Conservation (phyloP, 2,113 vertebrate species). For the Nycticorax nycticorax region DNA sequence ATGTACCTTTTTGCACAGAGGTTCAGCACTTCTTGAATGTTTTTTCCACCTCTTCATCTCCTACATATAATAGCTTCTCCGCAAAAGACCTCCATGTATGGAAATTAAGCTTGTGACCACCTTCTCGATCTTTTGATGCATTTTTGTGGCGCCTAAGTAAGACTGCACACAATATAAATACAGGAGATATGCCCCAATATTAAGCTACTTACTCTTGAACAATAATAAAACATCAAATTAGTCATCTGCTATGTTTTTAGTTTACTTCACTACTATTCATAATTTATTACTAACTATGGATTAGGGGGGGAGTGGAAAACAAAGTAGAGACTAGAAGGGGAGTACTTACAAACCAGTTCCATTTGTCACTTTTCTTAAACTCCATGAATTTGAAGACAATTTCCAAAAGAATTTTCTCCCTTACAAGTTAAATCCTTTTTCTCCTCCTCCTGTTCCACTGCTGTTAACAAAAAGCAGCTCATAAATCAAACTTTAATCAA, state of each 20-base stretch:
- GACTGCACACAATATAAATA: background rate
- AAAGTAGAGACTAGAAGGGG: background rate
- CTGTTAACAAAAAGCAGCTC: slow-evolving; percentile 59
- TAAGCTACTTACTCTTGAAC: background rate
- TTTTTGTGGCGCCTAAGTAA: background rate
- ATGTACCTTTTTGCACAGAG: background rate
- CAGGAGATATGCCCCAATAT: background rate
- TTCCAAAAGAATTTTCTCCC: slow-evolving; percentile 65
- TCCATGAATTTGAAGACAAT: slow-evolving; percentile 44
- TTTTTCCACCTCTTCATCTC: background rate
- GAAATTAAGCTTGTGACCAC: background rate
- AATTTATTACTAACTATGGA: background rate
- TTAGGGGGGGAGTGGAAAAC: background rate
- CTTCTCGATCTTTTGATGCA: background rate
- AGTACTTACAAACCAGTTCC: background rate
- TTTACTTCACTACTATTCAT: background rate
- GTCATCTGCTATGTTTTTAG: background rate
- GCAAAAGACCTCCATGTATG: background rate
- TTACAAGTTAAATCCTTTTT: slow-evolving; percentile 60
- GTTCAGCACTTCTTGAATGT: background rate
- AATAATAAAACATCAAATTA: background rate
- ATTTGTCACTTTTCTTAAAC: slow-evolving; percentile 10
- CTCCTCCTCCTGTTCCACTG: slow-evolving; percentile 51
- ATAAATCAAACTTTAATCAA: slow-evolving; percentile 70
- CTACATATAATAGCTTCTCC: background rate